A percentile compares a stretch with the other conserved stretches of the same genome.
phyloP scores from a whole-genome alignment of 1,140 invertebrate genomes.

The Charaxes varanes region DNA sequence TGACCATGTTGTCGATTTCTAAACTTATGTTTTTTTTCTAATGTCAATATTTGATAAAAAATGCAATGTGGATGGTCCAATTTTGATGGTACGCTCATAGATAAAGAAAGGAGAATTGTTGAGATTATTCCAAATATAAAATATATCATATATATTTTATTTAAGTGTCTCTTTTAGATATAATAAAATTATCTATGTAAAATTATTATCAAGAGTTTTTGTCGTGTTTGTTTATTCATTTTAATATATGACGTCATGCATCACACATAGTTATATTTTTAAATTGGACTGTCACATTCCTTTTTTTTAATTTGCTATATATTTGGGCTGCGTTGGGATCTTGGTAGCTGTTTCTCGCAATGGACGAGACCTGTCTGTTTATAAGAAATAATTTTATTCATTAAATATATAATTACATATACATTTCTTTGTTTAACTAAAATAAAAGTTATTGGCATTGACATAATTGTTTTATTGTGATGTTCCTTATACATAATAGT shows the following conservation, averaged over 20 bases:
- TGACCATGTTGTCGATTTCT: constrained; percentile 39
- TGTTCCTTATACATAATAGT: not conserved
- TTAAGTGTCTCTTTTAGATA: no score
- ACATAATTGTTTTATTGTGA: constrained; percentile 26
- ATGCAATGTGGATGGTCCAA: constrained; percentile 46
- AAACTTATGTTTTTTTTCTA: constrained; percentile 41
- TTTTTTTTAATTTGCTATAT: constrained; percentile 41
- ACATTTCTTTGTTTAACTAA: constrained; percentile 69
- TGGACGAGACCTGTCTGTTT: constrained; percentile 57
- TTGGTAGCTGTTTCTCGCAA: constrained; percentile 60
- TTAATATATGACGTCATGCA: no score
- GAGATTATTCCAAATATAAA: constrained; percentile 7
- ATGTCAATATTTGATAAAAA: constrained; percentile 33
- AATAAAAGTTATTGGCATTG: constrained; percentile 72
- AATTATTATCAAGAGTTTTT: no score
- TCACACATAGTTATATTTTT: constrained; percentile 9
- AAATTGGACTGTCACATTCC: constrained; percentile 42
- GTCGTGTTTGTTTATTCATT: no score
- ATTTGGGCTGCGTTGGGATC: constrained; percentile 53
- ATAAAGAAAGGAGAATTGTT: no score
- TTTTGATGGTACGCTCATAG: constrained; percentile 18
- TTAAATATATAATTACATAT: constrained; percentile 59
- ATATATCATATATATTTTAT: no score
- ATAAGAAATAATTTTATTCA: constrained; percentile 65
- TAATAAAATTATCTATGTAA: no score